Conservation (phyloP, 2,797 vertebrate genomes). For the Acanthurus leucopareius region DNA sequence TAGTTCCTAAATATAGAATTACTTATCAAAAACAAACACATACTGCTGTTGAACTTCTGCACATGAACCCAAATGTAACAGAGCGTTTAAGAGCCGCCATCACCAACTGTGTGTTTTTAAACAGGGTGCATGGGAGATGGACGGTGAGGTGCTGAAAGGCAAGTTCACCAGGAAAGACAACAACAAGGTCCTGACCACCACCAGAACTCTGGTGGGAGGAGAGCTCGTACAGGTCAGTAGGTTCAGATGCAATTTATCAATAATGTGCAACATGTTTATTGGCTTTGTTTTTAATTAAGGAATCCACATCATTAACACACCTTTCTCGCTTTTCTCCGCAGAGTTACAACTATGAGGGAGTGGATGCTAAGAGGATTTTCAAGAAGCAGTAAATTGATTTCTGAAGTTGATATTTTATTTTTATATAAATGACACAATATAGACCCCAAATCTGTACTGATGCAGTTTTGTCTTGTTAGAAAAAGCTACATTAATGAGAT, state of each 20-base stretch:
- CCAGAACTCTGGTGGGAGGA: slow-evolving; percentile 83
- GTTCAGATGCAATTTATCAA: neutral
- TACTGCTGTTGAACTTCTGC: neutral
- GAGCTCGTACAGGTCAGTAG: slow-evolving; percentile 93
- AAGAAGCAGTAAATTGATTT: slow-evolving; percentile 87
- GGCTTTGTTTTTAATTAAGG: neutral
- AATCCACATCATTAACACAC: neutral
- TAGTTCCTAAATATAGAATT: neutral
- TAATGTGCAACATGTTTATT: neutral
- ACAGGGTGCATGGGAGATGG: slow-evolving; percentile 90
- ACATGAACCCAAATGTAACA: neutral
- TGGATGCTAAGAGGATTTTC: slow-evolving; percentile 93
- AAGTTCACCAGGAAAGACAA: slow-evolving; percentile 93
- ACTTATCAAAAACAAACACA: neutral
- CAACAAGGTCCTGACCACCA: slow-evolving; percentile 86
- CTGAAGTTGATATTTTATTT: slow-evolving; percentile 51
- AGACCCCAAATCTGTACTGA: neutral
- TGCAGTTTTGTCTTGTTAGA: slow-evolving; percentile 11
- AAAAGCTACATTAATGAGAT: slow-evolving; percentile 9
- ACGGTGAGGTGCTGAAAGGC: slow-evolving; percentile 88
- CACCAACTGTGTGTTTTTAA: neutral
- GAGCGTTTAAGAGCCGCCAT: neutral
- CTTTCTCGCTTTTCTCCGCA: slow-evolving; percentile 69
- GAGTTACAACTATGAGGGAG: slow-evolving; percentile 91
- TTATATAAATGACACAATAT: slow-evolving; percentile 28